Conservation (phyloP, 2,797 vertebrate species). For the Philypnodon macrostomus region DNA sequence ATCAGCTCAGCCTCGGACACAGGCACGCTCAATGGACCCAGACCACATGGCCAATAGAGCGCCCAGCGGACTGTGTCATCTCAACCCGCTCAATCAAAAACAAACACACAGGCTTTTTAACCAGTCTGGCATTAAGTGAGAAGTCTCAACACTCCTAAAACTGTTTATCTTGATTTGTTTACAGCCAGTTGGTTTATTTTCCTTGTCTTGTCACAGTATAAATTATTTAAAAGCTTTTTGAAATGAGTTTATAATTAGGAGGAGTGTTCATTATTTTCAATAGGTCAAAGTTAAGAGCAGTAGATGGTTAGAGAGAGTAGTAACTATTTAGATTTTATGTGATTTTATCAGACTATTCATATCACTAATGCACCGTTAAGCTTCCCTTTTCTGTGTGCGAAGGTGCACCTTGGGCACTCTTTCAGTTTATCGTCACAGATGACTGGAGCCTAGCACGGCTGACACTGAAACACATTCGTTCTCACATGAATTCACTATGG, state of each 20-base stretch:
- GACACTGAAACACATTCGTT: too few relatives aligned
- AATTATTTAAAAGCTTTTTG: background rate
- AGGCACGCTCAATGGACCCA: conserved; percentile 74
- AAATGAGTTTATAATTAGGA: too few relatives aligned
- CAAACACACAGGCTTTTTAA: conserved; percentile 71
- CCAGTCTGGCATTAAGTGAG: conserved; percentile 47
- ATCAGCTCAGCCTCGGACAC: conserved; percentile 69
- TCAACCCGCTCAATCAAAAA: conserved; percentile 77
- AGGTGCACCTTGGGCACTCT: too few relatives aligned
- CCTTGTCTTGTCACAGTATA: conserved; percentile 23
- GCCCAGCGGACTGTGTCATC: conserved; percentile 81
- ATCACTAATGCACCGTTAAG: too few relatives aligned
- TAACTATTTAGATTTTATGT: background rate
- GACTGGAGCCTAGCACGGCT: too few relatives aligned
- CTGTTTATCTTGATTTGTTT: conserved; percentile 52
- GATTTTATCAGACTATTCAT: too few relatives aligned
- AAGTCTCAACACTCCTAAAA: conserved; percentile 36
- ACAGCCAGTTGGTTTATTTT: conserved; percentile 47
- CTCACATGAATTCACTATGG: too few relatives aligned
- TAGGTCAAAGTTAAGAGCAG: too few relatives aligned
- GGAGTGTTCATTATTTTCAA: too few relatives aligned
- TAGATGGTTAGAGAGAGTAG: too few relatives aligned
- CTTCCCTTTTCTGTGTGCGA: too few relatives aligned
- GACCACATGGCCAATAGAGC: conserved; percentile 81
- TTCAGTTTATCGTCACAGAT: too few relatives aligned